Evolutionary conservation across 2,113 vertebrate genomes (phyloP), one percentile per base, ranked within the genome.

Genomic region (Menidia beryllina): DNA sequence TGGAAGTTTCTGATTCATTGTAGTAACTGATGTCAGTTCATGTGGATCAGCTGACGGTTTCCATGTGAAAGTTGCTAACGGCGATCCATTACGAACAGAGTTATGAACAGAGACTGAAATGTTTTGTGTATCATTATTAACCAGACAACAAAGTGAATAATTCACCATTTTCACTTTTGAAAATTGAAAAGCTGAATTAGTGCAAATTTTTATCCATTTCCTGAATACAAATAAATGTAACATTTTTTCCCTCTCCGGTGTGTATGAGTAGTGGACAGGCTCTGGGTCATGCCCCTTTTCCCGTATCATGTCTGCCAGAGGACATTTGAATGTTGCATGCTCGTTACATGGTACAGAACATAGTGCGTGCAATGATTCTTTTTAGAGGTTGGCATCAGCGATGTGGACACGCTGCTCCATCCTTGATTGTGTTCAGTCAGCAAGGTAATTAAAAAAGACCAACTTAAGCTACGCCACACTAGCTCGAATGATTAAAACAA

Each of bases 371-470:
- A 77, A 69, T n/a, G 41, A 55, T 71, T 81, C 61, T 73, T 75
- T 61, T 63, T 49, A 66, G n/a, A n/a, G 49, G 72, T 71, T 68
- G 77, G 77, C 67, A 68, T 79, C 69, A 72, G 62, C 62, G 69
- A 34, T 57, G 84, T 84, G 89, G 86, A 82, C 83, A 84, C 74
- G 61, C 81, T 62, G 73, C 52, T 76, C 89, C 86, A 86, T 91
- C 88, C 89, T 86, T 89, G 85, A 82, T 83, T 84, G 80, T 74
- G 81, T 86, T 83, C 89, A 88, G 86, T 91, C 81, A 90, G 83
- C 67, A 26, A 80, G 83, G 84, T 90, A 92, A 93, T 93, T 93
- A 92, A 90, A 90, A 84, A 87, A 80, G 83, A 86, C 87, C 88
- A 88, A 91, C 86, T 91, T 80, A 62, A 85, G 87, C 88, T 86